These are phyloP conservation scores for Stenoptilia bipunctidactyla DNA, from an alignment of 2,888 invertebrate species.

Conservation along the genomic window DNA sequence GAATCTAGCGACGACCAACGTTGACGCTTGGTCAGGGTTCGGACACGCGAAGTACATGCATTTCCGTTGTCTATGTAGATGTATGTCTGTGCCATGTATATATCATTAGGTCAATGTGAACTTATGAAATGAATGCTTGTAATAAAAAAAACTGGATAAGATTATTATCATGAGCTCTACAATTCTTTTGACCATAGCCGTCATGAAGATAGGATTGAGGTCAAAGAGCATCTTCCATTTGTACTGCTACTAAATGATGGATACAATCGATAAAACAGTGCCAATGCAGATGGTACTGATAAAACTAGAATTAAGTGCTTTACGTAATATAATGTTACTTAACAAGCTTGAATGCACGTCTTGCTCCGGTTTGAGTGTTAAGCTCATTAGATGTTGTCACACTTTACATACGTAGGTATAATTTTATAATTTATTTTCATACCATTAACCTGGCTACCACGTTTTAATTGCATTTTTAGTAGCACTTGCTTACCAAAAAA, in stretches of 20 bases:
- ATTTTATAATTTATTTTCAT: too few relatives aligned
- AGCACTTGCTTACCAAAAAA: too few relatives aligned
- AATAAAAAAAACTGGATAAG: background rate
- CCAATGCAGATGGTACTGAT: slow-evolving; percentile 27
- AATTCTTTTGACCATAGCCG: background rate
- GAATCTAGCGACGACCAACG: too few relatives aligned
- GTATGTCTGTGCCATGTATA: too few relatives aligned
- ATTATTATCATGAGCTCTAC: background rate
- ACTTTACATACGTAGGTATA: slow-evolving; percentile 2
- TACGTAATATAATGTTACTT: slow-evolving; percentile 31
- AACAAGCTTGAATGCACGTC: background rate
- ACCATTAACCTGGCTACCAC: too few relatives aligned
- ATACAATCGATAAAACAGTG: slow-evolving; percentile 29
- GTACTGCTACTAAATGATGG: slow-evolving; percentile 17
- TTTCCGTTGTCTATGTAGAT: too few relatives aligned
- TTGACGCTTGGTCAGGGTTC: too few relatives aligned
- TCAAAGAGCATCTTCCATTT: slow-evolving; percentile 10
- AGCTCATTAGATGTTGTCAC: slow-evolving; percentile 12
- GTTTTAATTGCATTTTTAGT: too few relatives aligned
- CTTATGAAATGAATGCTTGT: too few relatives aligned
- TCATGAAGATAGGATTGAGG: background rate
- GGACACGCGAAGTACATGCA: too few relatives aligned
- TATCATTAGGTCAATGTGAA: too few relatives aligned
- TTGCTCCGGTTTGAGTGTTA: slow-evolving; percentile 20
- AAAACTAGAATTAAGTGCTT: slow-evolving; percentile 28